Percentiles rank a stretch among this genome's conserved stretches.
These are phyloP conservation scores for Nomada fabriciana DNA, from an alignment of 2,888 invertebrate genomes.

Conservation along the genomic window DNA sequence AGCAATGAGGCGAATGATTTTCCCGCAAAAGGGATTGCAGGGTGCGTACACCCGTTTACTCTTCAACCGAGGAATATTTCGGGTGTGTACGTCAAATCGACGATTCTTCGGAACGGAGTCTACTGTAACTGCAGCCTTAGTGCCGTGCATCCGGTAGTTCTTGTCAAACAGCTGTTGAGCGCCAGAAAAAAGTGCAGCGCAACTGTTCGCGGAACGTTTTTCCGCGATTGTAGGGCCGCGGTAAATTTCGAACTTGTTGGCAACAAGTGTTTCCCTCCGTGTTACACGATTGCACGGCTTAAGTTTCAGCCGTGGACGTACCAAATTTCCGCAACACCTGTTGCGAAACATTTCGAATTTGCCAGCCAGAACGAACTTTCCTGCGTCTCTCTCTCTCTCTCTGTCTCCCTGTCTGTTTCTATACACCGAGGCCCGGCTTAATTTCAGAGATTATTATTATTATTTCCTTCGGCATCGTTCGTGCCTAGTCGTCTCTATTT, in stretches of 20 bases:
- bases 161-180: constrained; percentile 18
- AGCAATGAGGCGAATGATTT: too few relatives aligned
- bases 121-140: too few relatives aligned
- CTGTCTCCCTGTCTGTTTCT: not conserved
- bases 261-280: constrained; percentile 71
- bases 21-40: too few relatives aligned
- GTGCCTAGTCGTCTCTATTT: constrained; percentile 63
- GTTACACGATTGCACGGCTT: constrained; percentile 71
- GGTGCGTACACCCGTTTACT: too few relatives aligned
- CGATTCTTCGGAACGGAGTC: too few relatives aligned
- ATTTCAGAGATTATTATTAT: constrained; percentile 70
- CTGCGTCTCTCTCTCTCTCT: constrained; percentile 14
- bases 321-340: constrained; percentile 75
- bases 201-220: constrained; percentile 44
- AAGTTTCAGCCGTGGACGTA: constrained; percentile 71
- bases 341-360: constrained; percentile 74
- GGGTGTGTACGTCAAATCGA: too few relatives aligned
- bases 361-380: constrained; percentile 68
- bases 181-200: constrained; percentile 16
- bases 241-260: constrained; percentile 71
- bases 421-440: constrained; percentile 58
- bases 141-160: constrained; percentile 2
- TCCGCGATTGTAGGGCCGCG: constrained; percentile 37
- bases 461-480: constrained; percentile 46
- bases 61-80: too few relatives aligned